Conservation (phyloP, 2,888 invertebrate species). For the Eupithecia dodoneata region DNA sequence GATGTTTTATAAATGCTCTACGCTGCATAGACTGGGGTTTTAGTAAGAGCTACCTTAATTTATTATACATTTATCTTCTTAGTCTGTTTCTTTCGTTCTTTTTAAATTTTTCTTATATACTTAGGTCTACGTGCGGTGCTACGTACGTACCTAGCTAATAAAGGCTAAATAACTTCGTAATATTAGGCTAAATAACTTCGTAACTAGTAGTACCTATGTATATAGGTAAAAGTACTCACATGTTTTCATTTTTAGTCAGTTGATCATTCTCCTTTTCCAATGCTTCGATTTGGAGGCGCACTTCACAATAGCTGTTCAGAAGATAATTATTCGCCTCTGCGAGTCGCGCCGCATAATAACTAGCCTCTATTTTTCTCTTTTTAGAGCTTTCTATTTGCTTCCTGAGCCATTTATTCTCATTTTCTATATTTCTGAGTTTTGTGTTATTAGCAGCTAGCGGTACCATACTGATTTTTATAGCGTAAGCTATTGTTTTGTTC, state of each 20-base stretch:
- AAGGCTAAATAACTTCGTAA: no score
- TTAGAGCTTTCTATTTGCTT: conserved; percentile 56
- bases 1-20: no score
- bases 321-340: conserved; percentile 68
- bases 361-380: conserved; percentile 63
- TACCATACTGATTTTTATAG: conserved; percentile 37
- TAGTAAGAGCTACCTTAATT: no score
- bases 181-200: no score
- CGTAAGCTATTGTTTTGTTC: conserved; percentile 44
- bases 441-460: conserved; percentile 35
- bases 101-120: no score
- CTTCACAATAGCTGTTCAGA: conserved; percentile 59
- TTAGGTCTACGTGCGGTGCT: no score
- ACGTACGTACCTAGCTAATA: no score
- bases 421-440: conserved; percentile 50
- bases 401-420: conserved; percentile 59
- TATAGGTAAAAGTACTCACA: not conserved
- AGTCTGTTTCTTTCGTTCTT: no score
- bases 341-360: conserved; percentile 55
- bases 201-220: no score
- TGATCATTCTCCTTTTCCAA: conserved; percentile 39
- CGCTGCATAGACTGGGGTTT: no score
- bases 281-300: conserved; percentile 52
- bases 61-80: no score
- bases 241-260: not conserved